A percentile compares a stretch with the other conserved stretches of the same genome.
Evolutionary conservation across 2,888 invertebrate species (phyloP).

Genomic region (Drosophila robusta): DNA sequence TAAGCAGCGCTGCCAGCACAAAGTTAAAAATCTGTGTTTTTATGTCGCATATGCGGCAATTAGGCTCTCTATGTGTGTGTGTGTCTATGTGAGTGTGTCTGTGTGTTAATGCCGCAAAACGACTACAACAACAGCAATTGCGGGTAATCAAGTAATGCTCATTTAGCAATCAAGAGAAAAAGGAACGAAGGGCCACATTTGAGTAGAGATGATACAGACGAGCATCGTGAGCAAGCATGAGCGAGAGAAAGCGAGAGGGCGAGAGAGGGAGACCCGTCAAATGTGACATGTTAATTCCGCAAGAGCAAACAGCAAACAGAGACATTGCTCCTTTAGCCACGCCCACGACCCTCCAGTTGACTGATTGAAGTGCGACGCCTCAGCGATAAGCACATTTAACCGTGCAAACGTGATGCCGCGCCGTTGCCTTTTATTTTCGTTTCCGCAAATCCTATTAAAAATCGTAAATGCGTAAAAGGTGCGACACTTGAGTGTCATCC

Average conservation of each 20-base stretch:
- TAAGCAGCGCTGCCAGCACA: constrained; percentile 43
- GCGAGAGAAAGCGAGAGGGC: neutral
- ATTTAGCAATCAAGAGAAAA: constrained; percentile 65
- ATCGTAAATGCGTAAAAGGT: constrained; percentile 68
- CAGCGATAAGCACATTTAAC: constrained; percentile 74
- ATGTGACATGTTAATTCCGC: constrained; percentile 81
- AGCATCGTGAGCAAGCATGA: constrained; percentile 1
- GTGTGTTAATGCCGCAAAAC: constrained; percentile 47
- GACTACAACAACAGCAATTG: constrained; percentile 68
- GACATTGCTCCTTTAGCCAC: constrained; percentile 20
- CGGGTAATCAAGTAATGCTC: constrained; percentile 81
- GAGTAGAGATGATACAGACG: constrained; percentile 56
- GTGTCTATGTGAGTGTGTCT: constrained; percentile 13
- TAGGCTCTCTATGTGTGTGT: constrained; percentile 43
- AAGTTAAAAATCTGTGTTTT: constrained; percentile 59
- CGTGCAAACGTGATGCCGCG: constrained; percentile 58
- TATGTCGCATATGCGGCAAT: constrained; percentile 71
- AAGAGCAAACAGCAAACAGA: constrained; percentile 61
- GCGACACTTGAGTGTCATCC: constrained; percentile 62
- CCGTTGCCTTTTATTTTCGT: constrained; percentile 44
- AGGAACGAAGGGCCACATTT: constrained; percentile 28
- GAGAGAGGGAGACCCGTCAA: constrained; percentile 43
- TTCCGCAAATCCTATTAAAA: constrained; percentile 68
- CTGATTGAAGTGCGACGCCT: constrained; percentile 77
- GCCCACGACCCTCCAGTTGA: constrained; percentile 19